Percentiles rank a stretch among this genome's conserved stretches.
These are phyloP conservation scores for Ormyrus pomaceus DNA, from an alignment of 2,888 invertebrate species.

Conservation along the genomic window DNA sequence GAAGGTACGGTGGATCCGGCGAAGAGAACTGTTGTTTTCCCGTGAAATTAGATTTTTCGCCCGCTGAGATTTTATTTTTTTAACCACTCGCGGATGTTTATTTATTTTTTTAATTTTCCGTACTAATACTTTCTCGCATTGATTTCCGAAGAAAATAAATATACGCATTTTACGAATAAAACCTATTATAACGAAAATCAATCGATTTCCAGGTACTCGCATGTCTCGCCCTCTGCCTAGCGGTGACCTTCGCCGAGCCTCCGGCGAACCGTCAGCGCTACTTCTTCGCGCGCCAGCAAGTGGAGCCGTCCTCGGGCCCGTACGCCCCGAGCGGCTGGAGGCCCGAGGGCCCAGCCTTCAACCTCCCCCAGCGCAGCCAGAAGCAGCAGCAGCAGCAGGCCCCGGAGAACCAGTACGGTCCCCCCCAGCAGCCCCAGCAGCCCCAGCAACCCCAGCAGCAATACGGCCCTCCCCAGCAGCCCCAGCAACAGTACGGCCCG, in stretches of 20 bases:
- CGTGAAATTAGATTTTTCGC: too few relatives aligned
- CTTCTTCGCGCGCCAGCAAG: slow-evolving; percentile 71
- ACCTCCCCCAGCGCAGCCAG: slow-evolving; percentile 71
- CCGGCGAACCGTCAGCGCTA: slow-evolving; percentile 70
- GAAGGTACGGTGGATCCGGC: slow-evolving; percentile 42
- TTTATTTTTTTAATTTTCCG: too few relatives aligned
- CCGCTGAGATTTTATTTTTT: background rate
- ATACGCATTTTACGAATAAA: too few relatives aligned
- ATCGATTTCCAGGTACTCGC: slow-evolving; percentile 68
- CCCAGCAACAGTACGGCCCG: slow-evolving; percentile 58
- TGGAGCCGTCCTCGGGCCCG: slow-evolving; percentile 67
- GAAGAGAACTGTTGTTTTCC: too few relatives aligned
- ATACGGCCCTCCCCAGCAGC: slow-evolving; percentile 57
- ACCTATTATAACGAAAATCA: too few relatives aligned
- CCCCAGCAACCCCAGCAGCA: slow-evolving; percentile 63
- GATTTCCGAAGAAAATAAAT: too few relatives aligned
- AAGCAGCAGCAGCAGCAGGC: slow-evolving; percentile 64
- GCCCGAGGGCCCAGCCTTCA: slow-evolving; percentile 75
- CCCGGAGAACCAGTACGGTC: slow-evolving; percentile 68
- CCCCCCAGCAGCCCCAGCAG: slow-evolving; percentile 60
- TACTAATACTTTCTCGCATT: too few relatives aligned
- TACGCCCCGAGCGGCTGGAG: slow-evolving; percentile 76
- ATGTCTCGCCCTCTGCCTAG: slow-evolving; percentile 71
- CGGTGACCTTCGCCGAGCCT: slow-evolving; percentile 75
- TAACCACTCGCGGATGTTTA: background rate